These are phyloP conservation scores for Resseliella maxima DNA, from an alignment of 2,888 invertebrate species.

Conservation along the genomic window DNA sequence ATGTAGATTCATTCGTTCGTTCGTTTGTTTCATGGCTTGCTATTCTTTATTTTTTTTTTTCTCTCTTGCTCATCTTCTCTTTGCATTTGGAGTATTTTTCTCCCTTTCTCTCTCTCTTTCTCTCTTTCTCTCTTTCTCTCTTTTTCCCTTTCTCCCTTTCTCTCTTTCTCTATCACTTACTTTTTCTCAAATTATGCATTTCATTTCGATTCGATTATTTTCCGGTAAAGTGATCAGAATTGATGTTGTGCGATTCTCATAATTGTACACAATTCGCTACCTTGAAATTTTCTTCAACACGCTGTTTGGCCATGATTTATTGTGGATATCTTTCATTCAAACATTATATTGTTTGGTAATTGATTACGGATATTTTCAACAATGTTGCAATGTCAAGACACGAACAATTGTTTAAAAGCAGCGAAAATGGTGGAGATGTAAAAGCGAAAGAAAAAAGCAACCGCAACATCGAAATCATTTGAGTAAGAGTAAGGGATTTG, in stretches of 20 bases:
- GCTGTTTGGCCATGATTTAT: neutral
- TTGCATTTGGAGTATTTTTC: too few relatives aligned
- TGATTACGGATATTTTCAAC: too few relatives aligned
- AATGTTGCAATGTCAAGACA: too few relatives aligned
- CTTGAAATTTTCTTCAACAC: neutral
- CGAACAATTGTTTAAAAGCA: too few relatives aligned
- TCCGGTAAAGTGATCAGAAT: constrained; percentile 47
- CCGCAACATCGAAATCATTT: too few relatives aligned
- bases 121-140: too few relatives aligned
- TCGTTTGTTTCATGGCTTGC: neutral
- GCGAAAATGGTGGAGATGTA: too few relatives aligned
- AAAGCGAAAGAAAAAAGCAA: too few relatives aligned
- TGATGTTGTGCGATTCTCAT: constrained; percentile 6
- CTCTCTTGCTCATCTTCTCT: too few relatives aligned
- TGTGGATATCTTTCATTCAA: neutral
- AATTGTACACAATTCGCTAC: constrained; percentile 16
- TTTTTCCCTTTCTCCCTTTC: too few relatives aligned
- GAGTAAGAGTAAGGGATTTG: too few relatives aligned
- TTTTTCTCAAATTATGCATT: neutral
- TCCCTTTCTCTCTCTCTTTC: too few relatives aligned
- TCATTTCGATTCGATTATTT: constrained; percentile 30
- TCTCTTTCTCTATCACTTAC: neutral
- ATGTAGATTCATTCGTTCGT: neutral
- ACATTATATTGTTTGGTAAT: neutral
- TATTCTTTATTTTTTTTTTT: neutral